phyloP scores from a whole-genome alignment of 2,888 invertebrate genomes.

The Scaptomyza polygonia region DNA sequence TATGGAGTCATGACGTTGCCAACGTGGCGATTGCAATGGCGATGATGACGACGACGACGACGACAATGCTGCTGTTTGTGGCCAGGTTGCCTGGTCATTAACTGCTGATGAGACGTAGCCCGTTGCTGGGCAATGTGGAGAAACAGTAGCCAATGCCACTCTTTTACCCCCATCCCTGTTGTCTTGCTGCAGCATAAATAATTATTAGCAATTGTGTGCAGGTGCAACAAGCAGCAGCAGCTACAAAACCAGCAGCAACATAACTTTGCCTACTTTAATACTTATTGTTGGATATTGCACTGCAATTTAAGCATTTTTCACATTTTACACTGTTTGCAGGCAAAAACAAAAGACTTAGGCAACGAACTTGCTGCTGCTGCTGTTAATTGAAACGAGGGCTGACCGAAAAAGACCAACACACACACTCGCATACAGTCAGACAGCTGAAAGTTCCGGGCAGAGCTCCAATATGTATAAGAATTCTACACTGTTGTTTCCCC shows the following conservation, averaged over 20 bases:
- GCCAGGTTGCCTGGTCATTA: constrained; percentile 70
- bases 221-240: constrained; percentile 65
- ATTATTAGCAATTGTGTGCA: constrained; percentile 81
- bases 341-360: constrained; percentile 78
- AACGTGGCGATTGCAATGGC: constrained; percentile 67
- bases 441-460: constrained; percentile 20
- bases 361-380: constrained; percentile 64
- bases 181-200: constrained; percentile 72
- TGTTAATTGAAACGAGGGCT: constrained; percentile 38
- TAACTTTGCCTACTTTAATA: constrained; percentile 65
- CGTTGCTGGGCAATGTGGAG: constrained; percentile 30
- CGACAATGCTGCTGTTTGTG: constrained; percentile 17
- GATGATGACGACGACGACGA: constrained; percentile 44
- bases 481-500: constrained; percentile 1
- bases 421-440: not conserved
- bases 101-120: constrained; percentile 77
- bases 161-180: constrained; percentile 29
- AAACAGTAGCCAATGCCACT: constrained; percentile 76
- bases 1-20: constrained; percentile 72
- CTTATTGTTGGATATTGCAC: constrained; percentile 75
- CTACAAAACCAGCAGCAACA: constrained; percentile 40
- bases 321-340: constrained; percentile 53
- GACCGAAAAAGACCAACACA: constrained; percentile 8
- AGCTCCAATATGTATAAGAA: constrained; percentile 22
- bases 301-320: constrained; percentile 77